Conservation (phyloP, 2,888 invertebrate genomes). For the Auanema sp. region DNA sequence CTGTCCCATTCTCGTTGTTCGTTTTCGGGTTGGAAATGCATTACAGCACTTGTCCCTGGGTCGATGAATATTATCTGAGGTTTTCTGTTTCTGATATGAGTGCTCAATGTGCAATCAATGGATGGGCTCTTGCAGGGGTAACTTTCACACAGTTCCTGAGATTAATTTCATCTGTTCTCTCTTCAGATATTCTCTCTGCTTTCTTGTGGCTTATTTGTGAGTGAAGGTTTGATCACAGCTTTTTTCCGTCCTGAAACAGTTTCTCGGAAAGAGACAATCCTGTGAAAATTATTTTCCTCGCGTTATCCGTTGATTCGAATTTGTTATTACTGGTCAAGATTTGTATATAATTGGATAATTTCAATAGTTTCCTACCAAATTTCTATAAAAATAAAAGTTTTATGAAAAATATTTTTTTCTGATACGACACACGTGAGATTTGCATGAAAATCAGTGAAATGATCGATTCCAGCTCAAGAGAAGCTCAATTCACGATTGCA, state of each 20-base stretch:
- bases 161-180: background rate
- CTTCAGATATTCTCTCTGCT: constrained; percentile 59
- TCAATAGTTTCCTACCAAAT: no score
- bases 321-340: no score
- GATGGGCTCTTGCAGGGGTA: constrained; percentile 61
- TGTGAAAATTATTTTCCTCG: background rate
- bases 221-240: constrained; percentile 57
- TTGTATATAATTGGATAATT: no score
- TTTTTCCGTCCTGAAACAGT: constrained; percentile 52
- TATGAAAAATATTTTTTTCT: no score
- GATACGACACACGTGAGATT: no score
- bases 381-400: no score
- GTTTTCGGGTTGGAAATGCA: constrained; percentile 63
- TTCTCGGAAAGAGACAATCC: constrained; percentile 11
- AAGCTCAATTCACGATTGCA: no score
- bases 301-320: no score
- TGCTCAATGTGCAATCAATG: constrained; percentile 59
- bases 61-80: constrained; percentile 51
- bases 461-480: no score
- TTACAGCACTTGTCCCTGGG: constrained; percentile 61
- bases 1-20: constrained; percentile 56
- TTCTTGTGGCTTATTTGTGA: constrained; percentile 58
- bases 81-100: constrained; percentile 42
- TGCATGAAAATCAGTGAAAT: no score
- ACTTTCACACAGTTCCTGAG: constrained; percentile 7